Evolutionary conservation across 2,113 vertebrate species (phyloP).

Genomic region (Myotis yumanensis): DNA sequence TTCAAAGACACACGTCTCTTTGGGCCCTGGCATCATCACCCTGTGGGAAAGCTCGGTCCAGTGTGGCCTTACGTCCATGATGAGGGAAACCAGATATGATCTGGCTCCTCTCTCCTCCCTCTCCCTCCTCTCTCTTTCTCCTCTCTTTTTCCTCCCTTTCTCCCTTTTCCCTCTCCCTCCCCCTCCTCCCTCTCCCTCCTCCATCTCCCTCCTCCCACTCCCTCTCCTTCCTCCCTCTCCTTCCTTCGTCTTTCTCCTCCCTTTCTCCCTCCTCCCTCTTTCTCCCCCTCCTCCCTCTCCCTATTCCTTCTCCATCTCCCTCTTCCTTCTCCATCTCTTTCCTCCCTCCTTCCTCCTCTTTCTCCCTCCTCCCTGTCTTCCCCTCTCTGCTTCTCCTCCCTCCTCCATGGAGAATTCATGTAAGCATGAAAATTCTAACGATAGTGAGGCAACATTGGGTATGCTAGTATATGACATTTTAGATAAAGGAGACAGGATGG

Average conservation of each 20-base stretch:
- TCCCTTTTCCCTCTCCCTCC: background rate
- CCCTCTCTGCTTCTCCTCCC: background rate
- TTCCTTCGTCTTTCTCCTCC: fast-evolving
- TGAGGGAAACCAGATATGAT: background rate
- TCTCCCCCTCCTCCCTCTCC: no score
- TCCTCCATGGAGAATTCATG: background rate
- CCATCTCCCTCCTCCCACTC: background rate
- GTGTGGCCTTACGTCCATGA: background rate
- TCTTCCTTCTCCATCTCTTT: no score
- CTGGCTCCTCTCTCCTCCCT: background rate
- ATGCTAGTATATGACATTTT: background rate
- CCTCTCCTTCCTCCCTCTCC: no score
- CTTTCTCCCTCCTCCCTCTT: no score
- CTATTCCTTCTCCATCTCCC: background rate
- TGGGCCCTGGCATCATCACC: background rate
- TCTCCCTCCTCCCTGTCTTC: background rate
- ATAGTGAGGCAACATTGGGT: background rate
- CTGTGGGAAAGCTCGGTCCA: background rate
- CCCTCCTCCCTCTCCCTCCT: no score
- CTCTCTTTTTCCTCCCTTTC: no score
- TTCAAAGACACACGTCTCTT: background rate
- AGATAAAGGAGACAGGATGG: background rate
- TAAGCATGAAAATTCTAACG: background rate
- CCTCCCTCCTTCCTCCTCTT: no score
- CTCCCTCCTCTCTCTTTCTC: background rate